These are phyloP conservation scores for Spilogale gracilis DNA, from an alignment of 2,113 vertebrate species.

Conservation along the genomic window DNA sequence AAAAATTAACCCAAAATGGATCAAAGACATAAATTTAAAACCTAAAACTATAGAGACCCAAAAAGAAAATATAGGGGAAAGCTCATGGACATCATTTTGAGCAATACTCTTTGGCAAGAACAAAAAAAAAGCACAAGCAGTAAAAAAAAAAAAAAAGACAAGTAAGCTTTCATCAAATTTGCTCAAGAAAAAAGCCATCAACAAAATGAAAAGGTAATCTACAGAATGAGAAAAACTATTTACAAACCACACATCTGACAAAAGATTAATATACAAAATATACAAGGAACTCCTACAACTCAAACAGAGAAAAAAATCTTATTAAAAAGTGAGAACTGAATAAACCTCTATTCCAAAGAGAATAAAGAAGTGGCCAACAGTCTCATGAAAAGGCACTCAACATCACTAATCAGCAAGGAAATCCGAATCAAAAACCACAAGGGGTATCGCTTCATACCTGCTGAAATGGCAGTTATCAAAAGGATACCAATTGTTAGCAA, in stretches of 20 bases:
- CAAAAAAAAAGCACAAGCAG: not conserved
- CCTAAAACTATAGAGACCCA: not conserved
- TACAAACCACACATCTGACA: not conserved
- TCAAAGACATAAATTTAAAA: not conserved
- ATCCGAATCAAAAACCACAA: not conserved
- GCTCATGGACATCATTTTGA: not conserved
- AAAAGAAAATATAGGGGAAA: not conserved
- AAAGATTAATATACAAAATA: not conserved
- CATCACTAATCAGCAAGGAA: not conserved
- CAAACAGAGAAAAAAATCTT: not conserved
- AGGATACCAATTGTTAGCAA: not conserved
- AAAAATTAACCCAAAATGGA: not conserved
- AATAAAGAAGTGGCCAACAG: not conserved
- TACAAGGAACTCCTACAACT: not conserved
- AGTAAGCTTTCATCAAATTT: not conserved
- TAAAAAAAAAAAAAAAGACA: not conserved
- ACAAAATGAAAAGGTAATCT: not conserved
- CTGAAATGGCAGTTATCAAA: not conserved
- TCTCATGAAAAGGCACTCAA: not conserved
- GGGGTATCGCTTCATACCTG: not conserved
- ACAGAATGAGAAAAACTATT: not conserved
- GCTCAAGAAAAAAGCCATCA: not conserved
- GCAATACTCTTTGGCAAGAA: not conserved
- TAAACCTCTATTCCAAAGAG: not conserved
- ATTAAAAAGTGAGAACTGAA: not conserved